phyloP scores from a whole-genome alignment of 2,888 invertebrate species.

The Drosophila mimica region DNA sequence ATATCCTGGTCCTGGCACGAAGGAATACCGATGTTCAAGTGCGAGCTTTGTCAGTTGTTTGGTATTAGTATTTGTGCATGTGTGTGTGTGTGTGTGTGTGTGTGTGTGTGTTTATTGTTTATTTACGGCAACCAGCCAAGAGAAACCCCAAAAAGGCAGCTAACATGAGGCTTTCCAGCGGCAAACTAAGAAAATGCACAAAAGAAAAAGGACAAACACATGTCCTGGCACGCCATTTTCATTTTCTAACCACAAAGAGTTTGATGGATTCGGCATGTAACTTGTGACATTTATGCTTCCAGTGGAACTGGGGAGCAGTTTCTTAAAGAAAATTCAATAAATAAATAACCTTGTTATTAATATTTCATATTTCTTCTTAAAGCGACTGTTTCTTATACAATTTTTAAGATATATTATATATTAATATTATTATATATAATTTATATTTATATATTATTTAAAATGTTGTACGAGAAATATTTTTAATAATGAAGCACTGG shows the following conservation, averaged over 20 bases:
- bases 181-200: constrained; percentile 72
- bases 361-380: background rate
- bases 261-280: background rate
- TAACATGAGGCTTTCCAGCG: constrained; percentile 74
- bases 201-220: constrained; percentile 53
- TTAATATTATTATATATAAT: background rate
- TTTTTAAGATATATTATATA: background rate
- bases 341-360: background rate
- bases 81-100: constrained; percentile 21
- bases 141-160: constrained; percentile 78
- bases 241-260: constrained; percentile 22
- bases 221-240: constrained; percentile 27
- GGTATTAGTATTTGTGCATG: constrained; percentile 20
- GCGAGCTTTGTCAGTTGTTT: constrained; percentile 22
- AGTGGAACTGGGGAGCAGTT: background rate
- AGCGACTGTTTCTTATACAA: background rate
- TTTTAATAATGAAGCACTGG: no score
- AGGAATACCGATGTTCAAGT: constrained; percentile 25
- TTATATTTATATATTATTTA: background rate
- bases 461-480: no score
- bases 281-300: constrained; percentile 2
- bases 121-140: constrained; percentile 79
- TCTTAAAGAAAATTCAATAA: background rate
- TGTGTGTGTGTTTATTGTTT: constrained; percentile 74
- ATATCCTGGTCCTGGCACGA: constrained; percentile 32